A percentile compares a stretch with the other conserved stretches of the same genome.
These are phyloP conservation scores for Notospermus geniculatus DNA, from an alignment of 1,140 invertebrate genomes.

Conservation along the genomic window DNA sequence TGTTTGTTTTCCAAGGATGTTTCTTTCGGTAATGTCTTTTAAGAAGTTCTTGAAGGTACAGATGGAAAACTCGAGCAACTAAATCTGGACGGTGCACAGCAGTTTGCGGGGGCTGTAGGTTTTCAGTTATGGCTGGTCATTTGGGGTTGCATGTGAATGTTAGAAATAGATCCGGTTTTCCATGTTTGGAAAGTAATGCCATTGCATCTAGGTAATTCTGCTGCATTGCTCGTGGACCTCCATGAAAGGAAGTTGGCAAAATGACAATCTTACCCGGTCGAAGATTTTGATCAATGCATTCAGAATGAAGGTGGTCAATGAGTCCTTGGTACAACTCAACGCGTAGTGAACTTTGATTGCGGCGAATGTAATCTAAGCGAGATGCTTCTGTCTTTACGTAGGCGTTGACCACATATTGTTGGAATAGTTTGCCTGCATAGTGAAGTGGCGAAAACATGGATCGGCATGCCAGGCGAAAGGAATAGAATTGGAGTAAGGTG, in stretches of 20 bases:
- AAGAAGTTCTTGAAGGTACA: conserved; percentile 58
- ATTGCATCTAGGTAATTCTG: neutral
- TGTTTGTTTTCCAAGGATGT: conserved; percentile 43
- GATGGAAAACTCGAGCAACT: conserved; percentile 56
- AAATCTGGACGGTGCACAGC: conserved; percentile 54
- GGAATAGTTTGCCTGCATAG: conserved; percentile 40
- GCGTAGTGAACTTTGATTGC: conserved; percentile 34
- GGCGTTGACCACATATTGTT: conserved; percentile 51
- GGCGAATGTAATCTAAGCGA: conserved; percentile 34
- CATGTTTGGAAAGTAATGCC: conserved; percentile 30
- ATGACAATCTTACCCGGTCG: conserved; percentile 35
- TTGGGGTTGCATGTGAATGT: no score
- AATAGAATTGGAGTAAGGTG: conserved; percentile 17
- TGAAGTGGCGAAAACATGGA: conserved; percentile 28
- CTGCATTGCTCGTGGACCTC: conserved; percentile 8
- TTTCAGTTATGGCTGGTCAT: conserved; percentile 61
- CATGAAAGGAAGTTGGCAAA: neutral
- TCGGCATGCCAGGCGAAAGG: conserved; percentile 16
- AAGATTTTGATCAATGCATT: conserved; percentile 16
- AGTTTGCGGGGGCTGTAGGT: conserved; percentile 38
- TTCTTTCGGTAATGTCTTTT: conserved; percentile 30
- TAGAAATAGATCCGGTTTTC: no score
- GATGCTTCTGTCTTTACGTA: conserved; percentile 50
- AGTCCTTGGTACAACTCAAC: no score
- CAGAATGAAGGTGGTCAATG: conserved; percentile 32